Conservation (phyloP, 2,888 invertebrate genomes). For the Sminthurinus aureus region DNA sequence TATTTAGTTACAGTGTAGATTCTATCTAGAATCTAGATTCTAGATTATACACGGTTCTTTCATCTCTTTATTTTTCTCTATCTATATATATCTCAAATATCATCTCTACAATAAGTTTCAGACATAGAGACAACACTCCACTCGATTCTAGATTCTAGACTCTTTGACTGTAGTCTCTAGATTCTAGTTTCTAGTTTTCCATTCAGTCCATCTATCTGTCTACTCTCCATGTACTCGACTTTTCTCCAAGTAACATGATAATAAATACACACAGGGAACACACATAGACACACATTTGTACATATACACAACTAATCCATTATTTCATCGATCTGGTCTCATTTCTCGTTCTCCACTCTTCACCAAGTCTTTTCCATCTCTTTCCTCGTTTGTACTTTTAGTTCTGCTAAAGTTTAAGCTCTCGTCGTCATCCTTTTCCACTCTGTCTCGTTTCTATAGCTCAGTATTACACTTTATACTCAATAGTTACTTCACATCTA, state of each 20-base stretch:
- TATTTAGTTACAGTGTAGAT: neutral
- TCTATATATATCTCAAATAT: no score
- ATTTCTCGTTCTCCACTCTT: neutral
- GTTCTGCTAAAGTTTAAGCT: no score
- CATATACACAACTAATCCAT: constrained; percentile 25
- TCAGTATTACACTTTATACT: no score
- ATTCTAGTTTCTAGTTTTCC: neutral
- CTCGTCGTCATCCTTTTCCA: neutral
- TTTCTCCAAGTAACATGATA: neutral
- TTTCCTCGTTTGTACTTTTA: neutral
- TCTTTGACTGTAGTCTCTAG: neutral
- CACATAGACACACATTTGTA: neutral
- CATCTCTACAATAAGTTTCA: neutral
- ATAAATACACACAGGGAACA: neutral
- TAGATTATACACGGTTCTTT: no score
- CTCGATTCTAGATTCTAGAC: neutral
- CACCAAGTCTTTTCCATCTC: neutral
- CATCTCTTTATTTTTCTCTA: no score
- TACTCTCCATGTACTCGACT: neutral
- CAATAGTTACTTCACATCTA: no score
- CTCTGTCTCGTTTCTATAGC: neutral
- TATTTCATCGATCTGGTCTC: constrained; percentile 21
- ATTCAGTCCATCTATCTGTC: neutral
- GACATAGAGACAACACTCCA: neutral
- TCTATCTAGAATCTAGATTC: no score